These are phyloP conservation scores for Drosophila rufa DNA, from an alignment of 1,140 invertebrate species.

Conservation along the genomic window DNA sequence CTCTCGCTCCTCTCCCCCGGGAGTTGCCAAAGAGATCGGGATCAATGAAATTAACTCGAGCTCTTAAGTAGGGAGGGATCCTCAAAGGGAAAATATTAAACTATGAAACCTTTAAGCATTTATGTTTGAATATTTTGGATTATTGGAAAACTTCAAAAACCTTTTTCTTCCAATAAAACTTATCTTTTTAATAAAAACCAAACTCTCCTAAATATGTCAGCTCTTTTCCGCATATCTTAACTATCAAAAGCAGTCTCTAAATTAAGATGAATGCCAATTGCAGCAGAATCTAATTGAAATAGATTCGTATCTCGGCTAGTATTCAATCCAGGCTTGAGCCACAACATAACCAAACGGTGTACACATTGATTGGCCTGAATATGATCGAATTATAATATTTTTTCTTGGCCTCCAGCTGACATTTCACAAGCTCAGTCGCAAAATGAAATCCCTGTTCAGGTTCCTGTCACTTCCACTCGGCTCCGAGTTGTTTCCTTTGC, in stretches of 20 bases:
- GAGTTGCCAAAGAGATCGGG: conserved; percentile 19
- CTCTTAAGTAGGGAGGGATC: neutral
- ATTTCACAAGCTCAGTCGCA: conserved; percentile 14
- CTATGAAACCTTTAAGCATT: neutral
- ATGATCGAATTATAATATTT: conserved; percentile 5
- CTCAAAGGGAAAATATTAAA: neutral
- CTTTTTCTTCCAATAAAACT: neutral
- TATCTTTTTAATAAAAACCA: too few species aligned
- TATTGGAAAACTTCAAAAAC: neutral
- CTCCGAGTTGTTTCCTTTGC: conserved; percentile 7
- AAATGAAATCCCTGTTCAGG: conserved; percentile 25
- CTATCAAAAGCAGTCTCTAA: neutral
- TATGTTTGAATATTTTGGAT: neutral
- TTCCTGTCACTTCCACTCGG: conserved; percentile 28
- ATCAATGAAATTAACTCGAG: conserved; percentile 40
- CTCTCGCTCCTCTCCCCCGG: neutral
- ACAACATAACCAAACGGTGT: neutral
- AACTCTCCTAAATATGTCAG: neutral
- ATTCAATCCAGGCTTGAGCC: neutral
- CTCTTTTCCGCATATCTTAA: neutral
- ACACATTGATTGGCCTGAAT: neutral
- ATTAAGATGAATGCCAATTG: neutral
- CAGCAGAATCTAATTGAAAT: neutral
- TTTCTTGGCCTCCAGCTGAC: conserved; percentile 3
- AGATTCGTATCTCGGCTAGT: neutral